Conservation (phyloP, 2,113 vertebrate species). For the Gymnobelideus leadbeateri region DNA sequence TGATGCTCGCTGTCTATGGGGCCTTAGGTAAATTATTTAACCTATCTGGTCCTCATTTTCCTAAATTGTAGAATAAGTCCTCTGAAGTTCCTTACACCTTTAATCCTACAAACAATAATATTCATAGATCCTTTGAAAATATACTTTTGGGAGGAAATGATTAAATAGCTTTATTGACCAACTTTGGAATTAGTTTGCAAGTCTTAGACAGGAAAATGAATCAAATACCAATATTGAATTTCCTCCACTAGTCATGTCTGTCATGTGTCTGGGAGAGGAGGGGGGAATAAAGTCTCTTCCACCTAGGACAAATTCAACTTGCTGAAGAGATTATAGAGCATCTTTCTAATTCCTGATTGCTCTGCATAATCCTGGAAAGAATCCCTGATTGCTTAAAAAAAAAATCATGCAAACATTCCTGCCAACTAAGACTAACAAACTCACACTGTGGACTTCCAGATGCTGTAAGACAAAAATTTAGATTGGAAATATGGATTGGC, state of each 20-base stretch:
- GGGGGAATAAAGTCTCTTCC: conserved; percentile 2
- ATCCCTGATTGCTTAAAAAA: conserved; percentile 54
- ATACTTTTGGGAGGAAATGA: conserved; percentile 10
- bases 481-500: background rate
- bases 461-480: conserved; percentile 32
- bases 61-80: background rate
- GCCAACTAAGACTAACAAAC: conserved; percentile 52
- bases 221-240: conserved; percentile 36
- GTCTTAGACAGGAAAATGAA: conserved; percentile 41
- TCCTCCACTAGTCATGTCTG: conserved; percentile 15
- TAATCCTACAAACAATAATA: conserved; percentile 7
- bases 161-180: conserved; percentile 6
- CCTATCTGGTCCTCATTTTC: background rate
- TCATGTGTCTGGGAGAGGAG: conserved; percentile 29
- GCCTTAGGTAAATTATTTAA: background rate
- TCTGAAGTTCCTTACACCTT: background rate
- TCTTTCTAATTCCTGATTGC: conserved; percentile 39
- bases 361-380: conserved; percentile 32
- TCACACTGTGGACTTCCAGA: conserved; percentile 35
- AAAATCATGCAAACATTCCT: background rate
- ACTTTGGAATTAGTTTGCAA: conserved; percentile 24
- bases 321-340: conserved; percentile 24
- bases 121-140: background rate
- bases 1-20: background rate
- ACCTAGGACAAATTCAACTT: conserved; percentile 24